Evolutionary conservation across 2,797 vertebrate genomes (phyloP).

Genomic region (Sorex maritimensis): DNA sequence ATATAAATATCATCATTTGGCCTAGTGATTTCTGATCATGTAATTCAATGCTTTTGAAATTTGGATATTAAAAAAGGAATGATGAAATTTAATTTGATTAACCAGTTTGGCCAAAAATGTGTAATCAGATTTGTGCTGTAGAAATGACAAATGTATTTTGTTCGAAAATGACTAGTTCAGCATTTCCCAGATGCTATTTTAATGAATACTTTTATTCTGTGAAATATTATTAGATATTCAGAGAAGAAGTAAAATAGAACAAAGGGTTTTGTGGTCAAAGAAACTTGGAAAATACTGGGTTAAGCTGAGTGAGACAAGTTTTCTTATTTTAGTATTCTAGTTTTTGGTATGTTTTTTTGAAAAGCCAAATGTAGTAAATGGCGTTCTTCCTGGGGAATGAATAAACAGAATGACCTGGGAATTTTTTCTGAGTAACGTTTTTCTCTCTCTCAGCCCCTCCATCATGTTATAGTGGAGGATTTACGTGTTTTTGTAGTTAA

Average conservation of each 20-base stretch:
- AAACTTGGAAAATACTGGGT: conserved; percentile 55
- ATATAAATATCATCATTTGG: conserved; percentile 28
- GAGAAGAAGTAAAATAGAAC: conserved; percentile 2
- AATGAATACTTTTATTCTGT: conserved; percentile 56
- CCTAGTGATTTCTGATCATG: conserved; percentile 65
- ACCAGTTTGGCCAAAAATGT: background rate
- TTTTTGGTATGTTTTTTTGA: no score
- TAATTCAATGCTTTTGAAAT: conserved; percentile 60
- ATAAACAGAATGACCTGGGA: conserved; percentile 4
- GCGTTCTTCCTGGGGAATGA: background rate
- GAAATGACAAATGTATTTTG: conserved; percentile 66
- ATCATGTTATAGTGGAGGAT: background rate
- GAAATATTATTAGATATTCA: conserved; percentile 64
- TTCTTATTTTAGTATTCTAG: background rate
- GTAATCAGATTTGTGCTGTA: conserved; percentile 42
- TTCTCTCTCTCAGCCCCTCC: background rate
- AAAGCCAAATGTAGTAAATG: no score
- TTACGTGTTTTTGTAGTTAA: background rate
- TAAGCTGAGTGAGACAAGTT: conserved; percentile 60
- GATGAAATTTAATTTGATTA: conserved; percentile 59
- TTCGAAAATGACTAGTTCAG: conserved; percentile 66
- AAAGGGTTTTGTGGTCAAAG: conserved; percentile 33
- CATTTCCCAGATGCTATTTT: conserved; percentile 71
- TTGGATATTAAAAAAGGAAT: conserved; percentile 28
- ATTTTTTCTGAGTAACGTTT: conserved; percentile 18